Conservation (phyloP, 1,140 invertebrate species). For the Penaeus chinensis region DNA sequence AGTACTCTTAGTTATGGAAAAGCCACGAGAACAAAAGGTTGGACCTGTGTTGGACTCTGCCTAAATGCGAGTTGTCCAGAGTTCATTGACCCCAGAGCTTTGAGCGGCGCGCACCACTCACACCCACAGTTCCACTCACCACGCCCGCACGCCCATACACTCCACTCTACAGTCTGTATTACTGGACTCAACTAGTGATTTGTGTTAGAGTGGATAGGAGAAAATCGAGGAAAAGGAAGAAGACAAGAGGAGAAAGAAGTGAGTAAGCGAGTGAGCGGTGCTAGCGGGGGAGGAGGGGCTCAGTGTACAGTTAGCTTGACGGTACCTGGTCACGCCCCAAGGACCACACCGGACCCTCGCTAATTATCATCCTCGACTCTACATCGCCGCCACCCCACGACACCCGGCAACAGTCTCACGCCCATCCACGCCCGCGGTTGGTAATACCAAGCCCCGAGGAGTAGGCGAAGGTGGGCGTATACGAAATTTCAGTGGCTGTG, state of each 20-base stretch:
- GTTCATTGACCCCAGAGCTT: slow-evolving; percentile 55
- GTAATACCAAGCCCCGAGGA: background rate
- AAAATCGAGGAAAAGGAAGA: background rate
- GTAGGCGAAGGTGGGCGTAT: too few species aligned
- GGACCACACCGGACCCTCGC: slow-evolving; percentile 16
- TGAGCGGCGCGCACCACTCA: slow-evolving; percentile 49
- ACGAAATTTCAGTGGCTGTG: too few species aligned
- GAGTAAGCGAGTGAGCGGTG: slow-evolving; percentile 12
- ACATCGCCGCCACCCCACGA: slow-evolving; percentile 14
- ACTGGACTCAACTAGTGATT: too few species aligned
- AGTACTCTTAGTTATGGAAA: background rate
- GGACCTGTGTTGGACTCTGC: background rate
- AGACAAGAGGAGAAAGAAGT: background rate
- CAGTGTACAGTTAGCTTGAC: slow-evolving; percentile 15
- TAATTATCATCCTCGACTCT: slow-evolving; percentile 16
- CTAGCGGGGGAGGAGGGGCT: slow-evolving; percentile 7
- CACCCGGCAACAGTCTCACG: slow-evolving; percentile 13
- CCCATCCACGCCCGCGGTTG: background rate
- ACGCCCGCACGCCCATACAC: slow-evolving; percentile 54
- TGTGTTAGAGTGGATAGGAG: too few species aligned
- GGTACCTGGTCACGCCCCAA: slow-evolving; percentile 42
- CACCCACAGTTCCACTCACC: slow-evolving; percentile 43
- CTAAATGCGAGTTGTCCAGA: slow-evolving; percentile 26
- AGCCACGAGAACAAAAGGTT: background rate
- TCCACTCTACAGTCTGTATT: background rate